Conservation (phyloP, 1,140 invertebrate genomes). For the Glossosoma conforme region DNA sequence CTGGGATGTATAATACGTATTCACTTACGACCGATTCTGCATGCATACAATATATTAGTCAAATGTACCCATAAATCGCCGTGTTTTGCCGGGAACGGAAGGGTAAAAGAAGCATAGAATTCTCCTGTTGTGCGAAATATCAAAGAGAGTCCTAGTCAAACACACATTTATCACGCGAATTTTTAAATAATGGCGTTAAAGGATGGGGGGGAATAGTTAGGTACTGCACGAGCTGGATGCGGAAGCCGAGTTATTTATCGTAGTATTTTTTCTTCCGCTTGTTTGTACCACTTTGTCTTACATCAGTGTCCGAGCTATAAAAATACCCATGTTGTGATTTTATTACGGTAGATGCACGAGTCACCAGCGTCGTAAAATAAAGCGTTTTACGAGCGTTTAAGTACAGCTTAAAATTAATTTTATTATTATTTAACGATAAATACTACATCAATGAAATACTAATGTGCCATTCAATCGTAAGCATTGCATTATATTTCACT, state of each 20-base stretch:
- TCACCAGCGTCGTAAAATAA: too few species aligned
- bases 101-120: constrained; percentile 29
- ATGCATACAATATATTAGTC: constrained; percentile 28
- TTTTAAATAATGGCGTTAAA: constrained; percentile 28
- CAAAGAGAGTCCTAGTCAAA: constrained; percentile 31
- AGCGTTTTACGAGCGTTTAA: too few species aligned
- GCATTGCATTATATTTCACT: too few species aligned
- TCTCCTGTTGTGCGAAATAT: constrained; percentile 28
- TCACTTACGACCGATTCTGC: too few species aligned
- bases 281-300: constrained; percentile 23
- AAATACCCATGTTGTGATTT: too few species aligned
- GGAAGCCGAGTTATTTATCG: constrained; percentile 27
- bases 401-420: too few species aligned
- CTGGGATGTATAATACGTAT: too few species aligned
- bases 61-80: constrained; percentile 26
- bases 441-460: too few species aligned
- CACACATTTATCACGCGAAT: constrained; percentile 25
- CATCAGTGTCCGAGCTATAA: too few species aligned
- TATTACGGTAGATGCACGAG: too few species aligned
- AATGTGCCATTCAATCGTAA: too few species aligned
- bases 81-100: constrained; percentile 27
- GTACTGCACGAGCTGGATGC: constrained; percentile 23
- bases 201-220: constrained; percentile 19
- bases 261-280: constrained; percentile 22
- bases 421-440: too few species aligned